These are phyloP conservation scores for Odocoileus hemionus DNA, from an alignment of 2,113 vertebrate genomes.

Conservation along the genomic window DNA sequence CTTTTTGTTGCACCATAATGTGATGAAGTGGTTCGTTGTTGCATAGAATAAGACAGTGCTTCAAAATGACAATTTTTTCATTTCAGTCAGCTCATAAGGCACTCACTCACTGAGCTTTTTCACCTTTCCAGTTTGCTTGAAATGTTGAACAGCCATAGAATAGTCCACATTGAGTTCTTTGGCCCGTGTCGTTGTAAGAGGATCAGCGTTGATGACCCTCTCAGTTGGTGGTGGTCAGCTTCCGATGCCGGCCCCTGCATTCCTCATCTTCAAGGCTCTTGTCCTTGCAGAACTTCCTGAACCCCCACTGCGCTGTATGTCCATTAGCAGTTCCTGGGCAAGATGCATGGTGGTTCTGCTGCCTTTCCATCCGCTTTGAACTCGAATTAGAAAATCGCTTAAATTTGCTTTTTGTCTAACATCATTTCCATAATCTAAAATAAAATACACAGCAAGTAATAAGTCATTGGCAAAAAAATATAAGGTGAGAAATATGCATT, in stretches of 20 bases:
- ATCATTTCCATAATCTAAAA: not conserved
- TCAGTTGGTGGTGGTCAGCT: not conserved
- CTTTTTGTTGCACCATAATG: not conserved
- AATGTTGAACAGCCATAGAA: not conserved
- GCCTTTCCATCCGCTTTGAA: not conserved
- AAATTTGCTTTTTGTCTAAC: not conserved
- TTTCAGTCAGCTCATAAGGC: not conserved
- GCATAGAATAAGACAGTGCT: not conserved
- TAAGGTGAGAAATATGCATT: not conserved
- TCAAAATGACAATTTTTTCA: not conserved
- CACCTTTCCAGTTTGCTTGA: not conserved
- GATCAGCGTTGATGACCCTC: not conserved
- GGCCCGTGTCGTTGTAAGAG: not conserved
- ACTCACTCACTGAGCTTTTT: not conserved
- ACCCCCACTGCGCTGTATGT: not conserved
- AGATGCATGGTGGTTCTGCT: not conserved
- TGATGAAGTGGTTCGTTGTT: not conserved
- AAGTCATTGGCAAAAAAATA: not conserved
- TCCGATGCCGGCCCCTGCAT: not conserved
- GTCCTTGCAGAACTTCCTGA: not conserved
- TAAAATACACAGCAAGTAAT: not conserved
- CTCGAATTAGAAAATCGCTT: not conserved
- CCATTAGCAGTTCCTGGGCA: not conserved
- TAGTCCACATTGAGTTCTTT: not conserved
- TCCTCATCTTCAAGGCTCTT: not conserved